Conservation (phyloP, 2,113 vertebrate genomes). For the Sardina pilchardus region DNA sequence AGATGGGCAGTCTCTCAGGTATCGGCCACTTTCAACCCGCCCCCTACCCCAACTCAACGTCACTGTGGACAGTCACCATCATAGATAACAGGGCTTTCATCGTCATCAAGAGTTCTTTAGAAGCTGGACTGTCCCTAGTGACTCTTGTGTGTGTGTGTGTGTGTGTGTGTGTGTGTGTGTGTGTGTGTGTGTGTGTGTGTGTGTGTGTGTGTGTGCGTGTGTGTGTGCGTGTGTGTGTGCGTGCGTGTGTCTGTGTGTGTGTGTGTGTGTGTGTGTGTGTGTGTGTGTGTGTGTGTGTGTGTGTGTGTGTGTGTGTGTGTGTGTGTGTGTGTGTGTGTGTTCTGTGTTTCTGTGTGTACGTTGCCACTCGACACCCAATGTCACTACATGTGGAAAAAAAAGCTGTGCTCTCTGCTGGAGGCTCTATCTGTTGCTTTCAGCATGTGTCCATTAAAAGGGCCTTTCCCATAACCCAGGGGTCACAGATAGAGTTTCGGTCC, state of each 20-base stretch:
- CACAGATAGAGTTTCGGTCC: background rate
- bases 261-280: background rate
- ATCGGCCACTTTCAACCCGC: conserved; percentile 16
- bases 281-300: background rate
- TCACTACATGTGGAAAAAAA: background rate
- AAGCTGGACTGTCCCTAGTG: background rate
- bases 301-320: background rate
- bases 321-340: background rate
- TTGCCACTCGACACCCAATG: background rate
- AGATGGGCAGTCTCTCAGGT: conserved; percentile 60
- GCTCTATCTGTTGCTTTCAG: background rate
- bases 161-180: too few species aligned
- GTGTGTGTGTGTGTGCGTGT: background rate
- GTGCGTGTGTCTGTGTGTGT: background rate
- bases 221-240: background rate
- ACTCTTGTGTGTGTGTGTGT: background rate
- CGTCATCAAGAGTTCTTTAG: conserved; percentile 21
- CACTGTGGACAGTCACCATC: conserved; percentile 23
- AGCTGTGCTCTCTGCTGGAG: background rate
- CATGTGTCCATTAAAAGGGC: background rate
- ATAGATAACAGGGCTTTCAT: conserved; percentile 34
- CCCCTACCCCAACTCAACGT: background rate
- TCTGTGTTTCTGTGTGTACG: background rate
- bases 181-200: too few species aligned
- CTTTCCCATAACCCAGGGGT: conserved; percentile 4